Conservation (phyloP, 37 sponge, comb jelly and placozoan genomes). For the Amphimedon queenslandica region DNA sequence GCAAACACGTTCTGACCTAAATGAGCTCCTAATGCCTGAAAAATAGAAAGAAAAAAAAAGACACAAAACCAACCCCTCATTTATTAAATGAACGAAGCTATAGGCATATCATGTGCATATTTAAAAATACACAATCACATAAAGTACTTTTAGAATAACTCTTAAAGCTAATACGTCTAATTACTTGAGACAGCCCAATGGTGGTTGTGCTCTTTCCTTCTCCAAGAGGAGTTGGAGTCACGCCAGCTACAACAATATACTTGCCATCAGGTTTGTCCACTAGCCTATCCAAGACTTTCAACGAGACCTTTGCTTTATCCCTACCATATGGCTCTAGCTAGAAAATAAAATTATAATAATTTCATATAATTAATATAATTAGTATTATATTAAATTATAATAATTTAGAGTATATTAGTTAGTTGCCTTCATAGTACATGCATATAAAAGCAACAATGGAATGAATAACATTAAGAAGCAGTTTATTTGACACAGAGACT, state of each 20-base stretch:
- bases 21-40: slow-evolving; percentile 78
- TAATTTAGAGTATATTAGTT: no score
- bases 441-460: no score
- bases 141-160: no score
- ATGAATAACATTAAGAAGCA: no score
- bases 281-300: slow-evolving; percentile 74
- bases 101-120: not conserved
- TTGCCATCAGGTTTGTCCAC: slow-evolving; percentile 66
- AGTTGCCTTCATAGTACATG: no score
- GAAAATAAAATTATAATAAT: not conserved
- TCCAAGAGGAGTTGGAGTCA: slow-evolving; percentile 97
- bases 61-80: not conserved
- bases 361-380: no score
- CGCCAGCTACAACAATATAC: slow-evolving; percentile 80
- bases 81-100: not conserved
- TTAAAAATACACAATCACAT: not conserved
- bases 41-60: not conserved
- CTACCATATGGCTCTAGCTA: slow-evolving; percentile 87
- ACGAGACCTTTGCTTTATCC: slow-evolving; percentile 87
- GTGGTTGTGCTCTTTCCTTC: slow-evolving; percentile 99
- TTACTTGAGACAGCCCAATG: slow-evolving; percentile 83
- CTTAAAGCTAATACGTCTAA: no score
- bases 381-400: no score
- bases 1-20: slow-evolving; percentile 82
- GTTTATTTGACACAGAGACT: no score